phyloP scores from a whole-genome alignment of 2,888 invertebrate genomes.

The Sisyra nigra region DNA sequence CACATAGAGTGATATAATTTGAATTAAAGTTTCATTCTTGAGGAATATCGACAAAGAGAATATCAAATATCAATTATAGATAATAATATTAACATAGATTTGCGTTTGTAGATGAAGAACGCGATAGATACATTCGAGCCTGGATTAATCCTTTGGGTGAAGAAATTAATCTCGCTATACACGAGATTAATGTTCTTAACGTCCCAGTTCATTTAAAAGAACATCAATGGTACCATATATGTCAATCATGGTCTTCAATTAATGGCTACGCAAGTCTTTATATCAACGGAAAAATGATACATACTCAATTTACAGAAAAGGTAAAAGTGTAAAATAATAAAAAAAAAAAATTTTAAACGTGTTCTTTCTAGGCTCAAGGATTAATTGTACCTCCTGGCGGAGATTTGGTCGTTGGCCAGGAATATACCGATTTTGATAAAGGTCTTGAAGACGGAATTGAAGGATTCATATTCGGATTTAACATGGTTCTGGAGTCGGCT shows the following conservation, averaged over 20 bases:
- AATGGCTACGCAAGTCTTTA: constrained; percentile 44
- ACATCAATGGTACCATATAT: constrained; percentile 47
- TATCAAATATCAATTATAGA: constrained; percentile 1
- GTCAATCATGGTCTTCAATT: constrained; percentile 45
- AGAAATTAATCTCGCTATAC: constrained; percentile 38
- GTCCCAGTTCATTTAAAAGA: constrained; percentile 26
- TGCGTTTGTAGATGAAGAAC: constrained; percentile 33
- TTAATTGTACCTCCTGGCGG: constrained; percentile 39
- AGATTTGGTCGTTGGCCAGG: constrained; percentile 52
- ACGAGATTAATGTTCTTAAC: constrained; percentile 30
- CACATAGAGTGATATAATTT: background rate
- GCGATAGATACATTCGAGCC: constrained; percentile 33
- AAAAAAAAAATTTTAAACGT: background rate
- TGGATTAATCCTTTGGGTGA: constrained; percentile 43
- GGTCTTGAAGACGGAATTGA: constrained; percentile 48
- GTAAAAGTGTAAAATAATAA: constrained; percentile 15
- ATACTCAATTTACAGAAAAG: constrained; percentile 24
- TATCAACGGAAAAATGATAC: constrained; percentile 36
- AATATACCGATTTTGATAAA: constrained; percentile 46
- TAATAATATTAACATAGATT: constrained; percentile 2
- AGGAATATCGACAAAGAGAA: background rate
- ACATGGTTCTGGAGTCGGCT: constrained; percentile 41
- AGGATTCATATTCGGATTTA: constrained; percentile 49
- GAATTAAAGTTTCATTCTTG: background rate
- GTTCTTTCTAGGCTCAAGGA: constrained; percentile 34